Percentiles rank a stretch among this genome's conserved stretches.
Evolutionary conservation across 2,888 invertebrate species (phyloP).

Genomic region (Drosophila maculinotata): DNA sequence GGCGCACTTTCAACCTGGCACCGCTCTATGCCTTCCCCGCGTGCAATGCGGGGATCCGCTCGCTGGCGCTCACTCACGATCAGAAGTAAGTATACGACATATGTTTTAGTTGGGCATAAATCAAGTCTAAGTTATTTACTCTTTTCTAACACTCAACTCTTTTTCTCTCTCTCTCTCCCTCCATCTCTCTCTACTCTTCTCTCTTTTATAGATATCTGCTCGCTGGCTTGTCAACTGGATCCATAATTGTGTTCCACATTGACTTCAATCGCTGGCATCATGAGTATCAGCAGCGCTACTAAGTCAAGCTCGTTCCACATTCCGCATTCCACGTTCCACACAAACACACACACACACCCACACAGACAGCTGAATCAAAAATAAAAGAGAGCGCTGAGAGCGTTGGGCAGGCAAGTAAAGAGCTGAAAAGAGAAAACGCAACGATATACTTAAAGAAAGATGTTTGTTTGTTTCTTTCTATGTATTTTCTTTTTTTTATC

Average conservation of each 20-base stretch:
- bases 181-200: background rate
- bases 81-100: constrained; percentile 93
- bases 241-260: constrained; percentile 99
- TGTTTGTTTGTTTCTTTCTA: constrained; percentile 40
- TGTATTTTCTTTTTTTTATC: constrained; percentile 40
- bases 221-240: constrained; percentile 98
- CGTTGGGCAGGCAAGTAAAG: constrained; percentile 46
- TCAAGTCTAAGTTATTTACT: background rate
- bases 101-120: too few species aligned
- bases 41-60: constrained; percentile 97
- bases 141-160: background rate
- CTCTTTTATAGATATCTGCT: constrained; percentile 91
- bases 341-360: background rate
- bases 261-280: constrained; percentile 99
- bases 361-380: constrained; percentile 17
- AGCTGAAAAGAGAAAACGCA: constrained; percentile 4
- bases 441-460: constrained; percentile 22
- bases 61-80: constrained; percentile 98
- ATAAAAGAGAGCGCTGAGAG: too few species aligned
- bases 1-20: constrained; percentile 98
- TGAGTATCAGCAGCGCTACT: constrained; percentile 97
- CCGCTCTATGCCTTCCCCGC: constrained; percentile 99
- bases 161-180: background rate
- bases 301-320: constrained; percentile 59
- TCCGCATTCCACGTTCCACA: constrained; percentile 6